phyloP scores from a whole-genome alignment of 2,113 vertebrate species.

The Cavia aperea region DNA sequence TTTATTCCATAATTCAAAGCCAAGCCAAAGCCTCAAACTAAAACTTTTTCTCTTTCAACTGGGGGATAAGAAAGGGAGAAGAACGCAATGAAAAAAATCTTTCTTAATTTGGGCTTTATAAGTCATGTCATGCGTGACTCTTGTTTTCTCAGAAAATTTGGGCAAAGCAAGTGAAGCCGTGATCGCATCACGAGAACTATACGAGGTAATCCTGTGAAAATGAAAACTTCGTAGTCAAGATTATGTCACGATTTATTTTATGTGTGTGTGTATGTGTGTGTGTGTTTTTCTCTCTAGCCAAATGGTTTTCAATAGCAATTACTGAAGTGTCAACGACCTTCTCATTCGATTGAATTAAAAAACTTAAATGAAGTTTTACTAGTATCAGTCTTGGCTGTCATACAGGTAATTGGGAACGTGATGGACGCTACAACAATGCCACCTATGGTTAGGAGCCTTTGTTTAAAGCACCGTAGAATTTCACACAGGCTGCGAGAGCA shows the following conservation, averaged over 20 bases:
- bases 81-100: conserved; percentile 49
- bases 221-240: conserved; percentile 67
- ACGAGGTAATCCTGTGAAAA: conserved; percentile 68
- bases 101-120: conserved; percentile 48
- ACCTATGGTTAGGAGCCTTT: conserved; percentile 55
- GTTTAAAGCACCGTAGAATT: conserved; percentile 51
- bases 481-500: neutral
- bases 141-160: conserved; percentile 64
- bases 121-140: conserved; percentile 55
- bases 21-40: conserved; percentile 12
- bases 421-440: conserved; percentile 65
- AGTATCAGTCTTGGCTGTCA: conserved; percentile 66
- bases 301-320: conserved; percentile 77
- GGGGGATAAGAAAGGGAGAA: conserved; percentile 31
- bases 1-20: neutral
- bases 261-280: conserved; percentile 34
- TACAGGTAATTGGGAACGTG: conserved; percentile 61
- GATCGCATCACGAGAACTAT: conserved; percentile 64
- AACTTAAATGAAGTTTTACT: conserved; percentile 75
- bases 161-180: conserved; percentile 69
- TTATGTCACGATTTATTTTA: conserved; percentile 62
- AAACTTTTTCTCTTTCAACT: conserved; percentile 1
- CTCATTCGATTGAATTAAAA: conserved; percentile 76
- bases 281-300: conserved; percentile 73
- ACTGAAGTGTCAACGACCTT: conserved; percentile 75